phyloP scores from a whole-genome alignment of 2,113 vertebrate genomes.

The Haemorhous mexicanus region DNA sequence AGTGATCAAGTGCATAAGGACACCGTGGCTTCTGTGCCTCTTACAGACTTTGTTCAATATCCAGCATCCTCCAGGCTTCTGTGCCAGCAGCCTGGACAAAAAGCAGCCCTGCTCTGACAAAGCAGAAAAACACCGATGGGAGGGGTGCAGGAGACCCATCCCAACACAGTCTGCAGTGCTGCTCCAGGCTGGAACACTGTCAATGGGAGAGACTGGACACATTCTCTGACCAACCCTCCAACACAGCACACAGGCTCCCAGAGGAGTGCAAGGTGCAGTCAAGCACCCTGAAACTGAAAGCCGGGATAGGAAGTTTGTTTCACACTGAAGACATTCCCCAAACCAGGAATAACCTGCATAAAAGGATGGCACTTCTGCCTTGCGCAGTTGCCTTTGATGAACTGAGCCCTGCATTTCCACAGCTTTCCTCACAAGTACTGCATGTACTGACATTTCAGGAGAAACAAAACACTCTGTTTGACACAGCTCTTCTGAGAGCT shows the following conservation, averaged over 20 bases:
- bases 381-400: background rate
- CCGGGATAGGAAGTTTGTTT: background rate
- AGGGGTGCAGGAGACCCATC: background rate
- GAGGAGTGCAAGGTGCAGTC: background rate
- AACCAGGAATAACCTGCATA: background rate
- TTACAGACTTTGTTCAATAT: background rate
- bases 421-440: slow-evolving; percentile 13
- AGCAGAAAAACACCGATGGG: background rate
- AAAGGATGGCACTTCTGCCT: background rate
- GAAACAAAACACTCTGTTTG: slow-evolving; percentile 28
- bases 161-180: background rate
- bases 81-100: background rate
- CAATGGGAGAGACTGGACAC: background rate
- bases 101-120: background rate
- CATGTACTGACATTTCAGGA: slow-evolving; percentile 20
- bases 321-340: background rate
- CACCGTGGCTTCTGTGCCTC: background rate
- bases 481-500: slow-evolving; percentile 18
- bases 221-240: background rate
- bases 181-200: background rate
- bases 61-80: background rate
- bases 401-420: background rate
- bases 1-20: background rate
- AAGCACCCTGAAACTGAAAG: background rate
- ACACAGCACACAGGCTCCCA: background rate